These are phyloP conservation scores for Phorcus lineatus DNA, from an alignment of 2,888 invertebrate species.

Conservation along the genomic window DNA sequence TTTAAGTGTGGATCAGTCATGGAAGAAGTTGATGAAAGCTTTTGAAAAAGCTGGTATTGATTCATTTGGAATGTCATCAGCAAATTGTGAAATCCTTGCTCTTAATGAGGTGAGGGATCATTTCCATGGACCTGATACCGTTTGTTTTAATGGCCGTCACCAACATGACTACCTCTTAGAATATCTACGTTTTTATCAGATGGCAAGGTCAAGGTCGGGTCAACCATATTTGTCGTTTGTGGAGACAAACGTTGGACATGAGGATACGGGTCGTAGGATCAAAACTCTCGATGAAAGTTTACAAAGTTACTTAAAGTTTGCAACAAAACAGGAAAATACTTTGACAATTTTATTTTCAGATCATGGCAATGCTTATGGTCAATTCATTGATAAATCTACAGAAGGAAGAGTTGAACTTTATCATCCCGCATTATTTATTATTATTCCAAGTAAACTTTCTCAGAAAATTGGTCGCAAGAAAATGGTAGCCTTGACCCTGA, in stretches of 20 bases:
- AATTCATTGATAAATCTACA: slow-evolving; percentile 45
- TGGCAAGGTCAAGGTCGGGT: slow-evolving; percentile 22
- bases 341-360: slow-evolving; percentile 64
- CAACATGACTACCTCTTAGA: slow-evolving; percentile 62
- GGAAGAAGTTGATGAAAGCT: slow-evolving; percentile 46
- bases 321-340: slow-evolving; percentile 44
- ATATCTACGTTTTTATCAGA: slow-evolving; percentile 53
- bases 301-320: slow-evolving; percentile 45
- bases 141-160: slow-evolving; percentile 61
- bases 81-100: slow-evolving; percentile 57
- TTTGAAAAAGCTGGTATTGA: slow-evolving; percentile 51
- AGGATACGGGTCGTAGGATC: slow-evolving; percentile 56
- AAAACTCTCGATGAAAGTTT: slow-evolving; percentile 56
- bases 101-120: slow-evolving; percentile 52
- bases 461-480: slow-evolving; percentile 41
- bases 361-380: slow-evolving; percentile 67
- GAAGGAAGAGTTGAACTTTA: slow-evolving; percentile 61
- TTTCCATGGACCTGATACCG: slow-evolving; percentile 59
- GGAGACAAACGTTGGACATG: slow-evolving; percentile 60
- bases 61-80: slow-evolving; percentile 50
- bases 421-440: slow-evolving; percentile 61
- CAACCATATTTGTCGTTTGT: slow-evolving; percentile 53
- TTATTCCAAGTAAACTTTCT: slow-evolving; percentile 51
- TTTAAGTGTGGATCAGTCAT: slow-evolving; percentile 39
- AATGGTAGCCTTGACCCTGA: slow-evolving; percentile 44